Percentiles rank a stretch among this genome's conserved stretches.
Conservation (phyloP, 2,113 vertebrate species). For the Tursiops truncatus region DNA sequence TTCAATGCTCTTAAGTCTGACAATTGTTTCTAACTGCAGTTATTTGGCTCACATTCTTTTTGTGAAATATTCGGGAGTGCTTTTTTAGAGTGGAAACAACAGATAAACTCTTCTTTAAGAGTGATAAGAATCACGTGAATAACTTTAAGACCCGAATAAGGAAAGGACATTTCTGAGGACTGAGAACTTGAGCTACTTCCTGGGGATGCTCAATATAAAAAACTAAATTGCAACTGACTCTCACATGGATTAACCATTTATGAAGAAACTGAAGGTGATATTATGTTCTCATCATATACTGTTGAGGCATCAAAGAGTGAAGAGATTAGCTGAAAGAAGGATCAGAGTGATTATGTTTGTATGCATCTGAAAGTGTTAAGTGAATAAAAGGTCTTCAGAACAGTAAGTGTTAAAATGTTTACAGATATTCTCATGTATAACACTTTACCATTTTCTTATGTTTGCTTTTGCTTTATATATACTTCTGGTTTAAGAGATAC, state of each 20-base stretch:
- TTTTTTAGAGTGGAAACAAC: constrained; percentile 24
- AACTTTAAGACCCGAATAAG: not conserved
- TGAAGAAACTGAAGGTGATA: constrained; percentile 68
- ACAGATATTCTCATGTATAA: not conserved
- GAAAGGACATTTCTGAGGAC: constrained; percentile 25
- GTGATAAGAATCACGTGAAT: constrained; percentile 12
- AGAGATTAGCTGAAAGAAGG: constrained; percentile 61
- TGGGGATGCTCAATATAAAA: constrained; percentile 19
- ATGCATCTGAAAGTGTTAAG: not conserved
- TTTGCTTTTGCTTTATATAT: not conserved
- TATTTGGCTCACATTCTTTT: not conserved
- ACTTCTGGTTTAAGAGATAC: not conserved
- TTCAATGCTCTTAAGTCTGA: not conserved
- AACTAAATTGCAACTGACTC: constrained; percentile 59
- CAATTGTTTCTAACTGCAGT: not conserved
- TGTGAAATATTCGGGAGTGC: not conserved
- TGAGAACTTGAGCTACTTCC: not conserved
- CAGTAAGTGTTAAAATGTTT: not conserved
- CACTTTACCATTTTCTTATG: constrained; percentile 37
- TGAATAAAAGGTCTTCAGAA: constrained; percentile 18
- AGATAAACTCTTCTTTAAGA: constrained; percentile 34
- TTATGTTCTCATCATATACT: constrained; percentile 61
- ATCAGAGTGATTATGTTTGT: constrained; percentile 35
- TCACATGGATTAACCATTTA: constrained; percentile 64
- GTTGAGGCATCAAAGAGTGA: constrained; percentile 60